A percentile compares a stretch with the other conserved stretches of the same genome.
Evolutionary conservation across 1,140 invertebrate genomes (phyloP).

Genomic region (Pygmarrhopalites habei): DNA sequence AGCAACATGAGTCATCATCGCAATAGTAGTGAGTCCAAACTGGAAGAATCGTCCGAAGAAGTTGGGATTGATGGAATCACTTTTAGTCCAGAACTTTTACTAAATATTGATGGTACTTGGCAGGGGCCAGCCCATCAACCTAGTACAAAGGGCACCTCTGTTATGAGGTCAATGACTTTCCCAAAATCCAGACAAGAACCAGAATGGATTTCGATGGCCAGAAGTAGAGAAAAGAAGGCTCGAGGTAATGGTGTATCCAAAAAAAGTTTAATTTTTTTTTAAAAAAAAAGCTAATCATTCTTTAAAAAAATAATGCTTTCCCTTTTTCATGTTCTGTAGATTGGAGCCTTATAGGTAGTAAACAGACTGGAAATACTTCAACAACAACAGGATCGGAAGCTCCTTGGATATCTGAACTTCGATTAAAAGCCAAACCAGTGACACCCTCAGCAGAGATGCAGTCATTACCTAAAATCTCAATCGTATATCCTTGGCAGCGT

Average conservation of each 20-base stretch:
- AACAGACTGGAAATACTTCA: conserved; percentile 11
- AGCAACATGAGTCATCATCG: no score
- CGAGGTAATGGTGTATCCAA: no score
- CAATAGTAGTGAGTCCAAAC: no score
- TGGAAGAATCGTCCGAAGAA: no score
- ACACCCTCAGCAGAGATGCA: conserved; percentile 5
- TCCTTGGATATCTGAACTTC: conserved; percentile 36
- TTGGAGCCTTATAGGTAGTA: conserved; percentile 32
- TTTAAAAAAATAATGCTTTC: no score
- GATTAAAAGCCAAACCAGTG: conserved; percentile 22
- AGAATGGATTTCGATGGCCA: conserved; percentile 39
- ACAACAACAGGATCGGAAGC: conserved; percentile 23
- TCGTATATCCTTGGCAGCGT: conserved; percentile 37
- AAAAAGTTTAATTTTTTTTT: no score
- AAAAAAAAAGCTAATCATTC: no score
- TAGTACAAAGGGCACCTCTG: conserved; percentile 7
- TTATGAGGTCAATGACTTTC: conserved; percentile 33
- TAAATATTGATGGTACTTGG: conserved; percentile 31
- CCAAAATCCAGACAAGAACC: conserved; percentile 35
- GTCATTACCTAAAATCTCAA: conserved; percentile 26
- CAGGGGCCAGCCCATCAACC: conserved; percentile 28
- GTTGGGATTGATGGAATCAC: no score
- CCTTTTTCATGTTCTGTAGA: no score
- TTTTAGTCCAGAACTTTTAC: conserved; percentile 25
- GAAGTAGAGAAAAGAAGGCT: conserved; percentile 32